A percentile compares a stretch with the other conserved stretches of the same genome.
These are phyloP conservation scores for Drosophila auraria DNA, from an alignment of 1,140 invertebrate species.

Conservation along the genomic window DNA sequence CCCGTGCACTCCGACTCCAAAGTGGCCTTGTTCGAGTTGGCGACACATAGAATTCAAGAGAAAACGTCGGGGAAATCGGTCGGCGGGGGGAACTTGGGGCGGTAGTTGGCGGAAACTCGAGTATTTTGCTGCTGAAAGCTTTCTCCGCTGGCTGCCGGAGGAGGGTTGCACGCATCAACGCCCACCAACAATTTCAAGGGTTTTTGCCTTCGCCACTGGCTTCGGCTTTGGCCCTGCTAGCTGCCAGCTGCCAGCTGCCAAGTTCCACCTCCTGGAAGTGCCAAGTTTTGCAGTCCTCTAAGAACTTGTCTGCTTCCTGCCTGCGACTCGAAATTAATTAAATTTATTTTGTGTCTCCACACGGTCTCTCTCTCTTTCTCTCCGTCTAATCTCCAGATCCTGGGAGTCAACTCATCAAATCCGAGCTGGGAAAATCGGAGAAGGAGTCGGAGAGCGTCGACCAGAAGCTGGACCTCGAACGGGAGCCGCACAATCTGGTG, in stretches of 20 bases:
- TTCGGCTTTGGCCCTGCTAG: neutral
- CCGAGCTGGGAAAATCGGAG: conserved; percentile 88
- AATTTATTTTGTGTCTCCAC: conserved; percentile 71
- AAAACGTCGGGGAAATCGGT: neutral
- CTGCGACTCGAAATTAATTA: conserved; percentile 75
- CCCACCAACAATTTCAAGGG: conserved; percentile 80
- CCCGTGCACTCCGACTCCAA: conserved; percentile 34
- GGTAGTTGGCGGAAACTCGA: conserved; percentile 70
- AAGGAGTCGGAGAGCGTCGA: conserved; percentile 82
- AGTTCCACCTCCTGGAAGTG: conserved; percentile 50
- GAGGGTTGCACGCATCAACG: conserved; percentile 84
- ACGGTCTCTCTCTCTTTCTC: conserved; percentile 17
- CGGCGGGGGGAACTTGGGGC: conserved; percentile 23
- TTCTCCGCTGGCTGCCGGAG: conserved; percentile 52
- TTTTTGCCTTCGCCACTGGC: conserved; percentile 54
- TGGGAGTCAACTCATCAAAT: conserved; percentile 79
- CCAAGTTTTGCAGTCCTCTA: conserved; percentile 62
- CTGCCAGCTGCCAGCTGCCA: conserved; percentile 61
- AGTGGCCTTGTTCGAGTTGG: conserved; percentile 81
- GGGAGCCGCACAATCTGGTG: conserved; percentile 87
- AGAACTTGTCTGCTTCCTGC: conserved; percentile 79
- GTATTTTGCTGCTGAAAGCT: conserved; percentile 84
- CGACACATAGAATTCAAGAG: conserved; percentile 35
- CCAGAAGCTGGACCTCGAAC: conserved; percentile 87
- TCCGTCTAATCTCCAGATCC: conserved; percentile 64